Evolutionary conservation across 30 jellyfish, hydroid and myxozoan genomes (phyloP), one percentile per base, ranked within the genome.

Genomic region (Mastigias papua): DNA sequence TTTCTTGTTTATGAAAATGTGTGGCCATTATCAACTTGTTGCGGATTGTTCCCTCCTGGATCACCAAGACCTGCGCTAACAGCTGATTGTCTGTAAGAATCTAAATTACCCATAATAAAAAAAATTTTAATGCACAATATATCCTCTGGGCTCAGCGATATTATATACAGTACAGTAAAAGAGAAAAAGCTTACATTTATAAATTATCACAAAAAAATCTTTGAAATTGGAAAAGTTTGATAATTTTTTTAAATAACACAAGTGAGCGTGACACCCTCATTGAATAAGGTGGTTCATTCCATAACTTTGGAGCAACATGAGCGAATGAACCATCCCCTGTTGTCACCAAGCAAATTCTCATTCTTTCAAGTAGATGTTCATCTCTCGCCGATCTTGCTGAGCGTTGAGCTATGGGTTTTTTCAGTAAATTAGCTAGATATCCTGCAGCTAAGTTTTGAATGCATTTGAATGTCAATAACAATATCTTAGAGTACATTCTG

Each of bases 271-370:
- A 28, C 25, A 11, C 78, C 31, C 78, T 28, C 37, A 66, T 2
- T 29, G 78, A 26, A 7, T 21, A 66, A 2, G 48, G 6, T 6
- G 25, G 60, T 32, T 22, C 29, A 22, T 7, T 69, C 81, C 81
- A 69, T 7, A 69, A 48, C 32, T 2, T 19, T 5, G 9, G 81
- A 32, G 81, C 30, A 32, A 22, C 81, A 69, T 0, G 25, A 5
- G 29, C 61, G 26, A 69, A 27, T 28, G 81, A 11, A 26, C 81
- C 62, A 19, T 69, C 61, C 5, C 78, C 78, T 16, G 78, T 11
- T 20, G 46, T 66, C 48, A 66, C 78, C 31, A 66, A 32, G 27
- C 51, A 5, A 15, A 48, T 66, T 30, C 48, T 66, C 22, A 19
- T 28, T 66, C 3, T 28, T 66, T 66, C 78, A 22, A 57, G 17